phyloP scores from a whole-genome alignment of 2,797 vertebrate species.

The Sparus aurata region DNA sequence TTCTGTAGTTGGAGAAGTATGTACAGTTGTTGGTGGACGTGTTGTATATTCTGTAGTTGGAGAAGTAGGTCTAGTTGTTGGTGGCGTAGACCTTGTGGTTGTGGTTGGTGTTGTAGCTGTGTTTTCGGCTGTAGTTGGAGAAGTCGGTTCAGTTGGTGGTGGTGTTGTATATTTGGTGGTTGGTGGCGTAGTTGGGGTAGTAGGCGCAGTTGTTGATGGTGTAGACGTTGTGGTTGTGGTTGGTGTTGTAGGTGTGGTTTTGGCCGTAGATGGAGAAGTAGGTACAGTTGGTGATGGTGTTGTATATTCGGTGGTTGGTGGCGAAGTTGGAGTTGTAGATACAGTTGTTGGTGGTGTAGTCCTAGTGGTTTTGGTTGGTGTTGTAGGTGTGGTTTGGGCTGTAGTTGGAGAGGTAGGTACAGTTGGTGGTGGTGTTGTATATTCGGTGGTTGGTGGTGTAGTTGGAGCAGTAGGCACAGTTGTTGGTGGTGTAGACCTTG shows the following conservation, averaged over 20 bases:
- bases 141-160: not conserved
- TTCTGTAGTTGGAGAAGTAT: no score
- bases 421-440: constrained; percentile 1
- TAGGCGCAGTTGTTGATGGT: not conserved
- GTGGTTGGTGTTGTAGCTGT: no score
- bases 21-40: no score
- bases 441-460: not conserved
- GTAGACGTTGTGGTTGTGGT: not conserved
- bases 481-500: not conserved
- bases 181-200: constrained; percentile 12
- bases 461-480: constrained; percentile 2
- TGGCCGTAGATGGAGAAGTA: not conserved
- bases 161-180: constrained; percentile 14
- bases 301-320: constrained; percentile 4
- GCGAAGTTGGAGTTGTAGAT: not conserved
- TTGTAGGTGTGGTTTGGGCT: not conserved
- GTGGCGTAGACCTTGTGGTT: no score
- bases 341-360: not conserved
- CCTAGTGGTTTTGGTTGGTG: not conserved
- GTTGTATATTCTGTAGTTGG: no score
- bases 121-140: not conserved
- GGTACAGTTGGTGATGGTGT: not conserved
- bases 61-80: no score
- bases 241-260: not conserved
- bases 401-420: not conserved